phyloP scores from a whole-genome alignment of 1,140 invertebrate species.

The Philaenus spumarius region DNA sequence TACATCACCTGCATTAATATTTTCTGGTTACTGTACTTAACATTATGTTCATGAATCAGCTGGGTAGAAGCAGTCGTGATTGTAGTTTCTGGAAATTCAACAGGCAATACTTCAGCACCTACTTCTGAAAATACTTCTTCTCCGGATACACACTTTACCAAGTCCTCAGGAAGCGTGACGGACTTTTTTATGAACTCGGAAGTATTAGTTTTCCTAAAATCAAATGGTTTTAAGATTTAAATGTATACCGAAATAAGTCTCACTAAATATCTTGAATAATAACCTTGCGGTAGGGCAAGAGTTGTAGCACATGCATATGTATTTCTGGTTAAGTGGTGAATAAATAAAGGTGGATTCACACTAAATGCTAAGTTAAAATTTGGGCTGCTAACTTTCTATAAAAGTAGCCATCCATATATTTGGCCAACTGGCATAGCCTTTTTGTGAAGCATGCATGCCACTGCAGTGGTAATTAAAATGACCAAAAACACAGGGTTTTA shows the following conservation, averaged over 20 bases:
- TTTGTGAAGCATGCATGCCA: too few species aligned
- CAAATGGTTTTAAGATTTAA: background rate
- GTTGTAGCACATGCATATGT: too few species aligned
- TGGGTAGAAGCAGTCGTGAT: slow-evolving; percentile 47
- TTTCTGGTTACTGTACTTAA: slow-evolving; percentile 37
- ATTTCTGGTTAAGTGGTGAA: too few species aligned
- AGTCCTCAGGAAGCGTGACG: slow-evolving; percentile 44
- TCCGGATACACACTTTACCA: slow-evolving; percentile 44
- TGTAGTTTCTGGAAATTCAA: slow-evolving; percentile 46
- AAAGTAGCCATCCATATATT: too few species aligned
- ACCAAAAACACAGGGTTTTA: too few species aligned
- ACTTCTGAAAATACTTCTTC: slow-evolving; percentile 49
- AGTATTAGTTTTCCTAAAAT: slow-evolving; percentile 38
- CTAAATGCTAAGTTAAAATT: too few species aligned
- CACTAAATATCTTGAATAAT: too few species aligned
- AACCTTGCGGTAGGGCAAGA: too few species aligned
- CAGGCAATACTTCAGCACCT: slow-evolving; percentile 41
- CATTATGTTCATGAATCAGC: slow-evolving; percentile 40
- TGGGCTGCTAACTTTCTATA: too few species aligned
- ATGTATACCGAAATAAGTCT: background rate
- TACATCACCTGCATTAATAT: slow-evolving; percentile 43
- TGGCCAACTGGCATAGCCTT: too few species aligned
- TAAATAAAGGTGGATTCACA: too few species aligned
- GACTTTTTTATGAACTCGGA: slow-evolving; percentile 44
- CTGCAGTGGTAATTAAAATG: too few species aligned